These are phyloP conservation scores for Palythoa heliodiscus DNA, from an alignment of 92 coral and sea anemone genomes.

Conservation along the genomic window DNA sequence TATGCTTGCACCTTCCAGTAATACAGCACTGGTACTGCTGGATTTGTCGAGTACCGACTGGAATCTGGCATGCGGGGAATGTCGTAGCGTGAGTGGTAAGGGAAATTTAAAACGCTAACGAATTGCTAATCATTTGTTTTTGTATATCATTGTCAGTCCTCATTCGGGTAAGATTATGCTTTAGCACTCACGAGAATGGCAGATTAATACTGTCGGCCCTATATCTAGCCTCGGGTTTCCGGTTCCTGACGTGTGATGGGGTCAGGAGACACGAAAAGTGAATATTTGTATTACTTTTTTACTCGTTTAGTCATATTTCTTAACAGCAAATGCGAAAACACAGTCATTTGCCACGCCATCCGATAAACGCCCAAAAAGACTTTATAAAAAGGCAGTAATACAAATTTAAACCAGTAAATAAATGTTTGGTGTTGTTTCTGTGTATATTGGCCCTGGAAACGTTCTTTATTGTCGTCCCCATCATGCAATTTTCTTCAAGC, in stretches of 20 bases:
- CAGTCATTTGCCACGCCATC: background rate
- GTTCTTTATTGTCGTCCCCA: conserved; percentile 8
- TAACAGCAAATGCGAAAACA: background rate
- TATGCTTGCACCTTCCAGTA: background rate
- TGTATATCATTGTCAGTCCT: conserved; percentile 17
- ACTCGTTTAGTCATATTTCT: background rate
- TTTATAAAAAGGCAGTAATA: background rate
- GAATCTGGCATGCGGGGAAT: conserved; percentile 24
- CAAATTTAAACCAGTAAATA: background rate
- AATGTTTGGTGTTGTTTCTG: background rate
- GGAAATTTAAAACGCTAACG: conserved; percentile 26
- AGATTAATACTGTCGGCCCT: conserved; percentile 32
- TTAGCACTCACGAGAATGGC: conserved; percentile 16
- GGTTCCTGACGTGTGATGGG: conserved; percentile 23
- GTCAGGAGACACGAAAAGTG: conserved; percentile 30
- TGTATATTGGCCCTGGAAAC: conserved; percentile 9
- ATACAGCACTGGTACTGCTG: background rate
- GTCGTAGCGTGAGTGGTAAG: conserved; percentile 16
- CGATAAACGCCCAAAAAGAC: background rate
- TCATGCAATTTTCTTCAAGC: background rate
- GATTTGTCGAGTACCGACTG: too few species aligned
- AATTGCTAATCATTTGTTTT: conserved; percentile 43
- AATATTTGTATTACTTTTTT: background rate
- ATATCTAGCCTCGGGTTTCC: conserved; percentile 29
- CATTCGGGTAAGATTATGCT: conserved; percentile 1